Evolutionary conservation across 2,797 vertebrate species (phyloP).

Genomic region (Ceryle rudis): DNA sequence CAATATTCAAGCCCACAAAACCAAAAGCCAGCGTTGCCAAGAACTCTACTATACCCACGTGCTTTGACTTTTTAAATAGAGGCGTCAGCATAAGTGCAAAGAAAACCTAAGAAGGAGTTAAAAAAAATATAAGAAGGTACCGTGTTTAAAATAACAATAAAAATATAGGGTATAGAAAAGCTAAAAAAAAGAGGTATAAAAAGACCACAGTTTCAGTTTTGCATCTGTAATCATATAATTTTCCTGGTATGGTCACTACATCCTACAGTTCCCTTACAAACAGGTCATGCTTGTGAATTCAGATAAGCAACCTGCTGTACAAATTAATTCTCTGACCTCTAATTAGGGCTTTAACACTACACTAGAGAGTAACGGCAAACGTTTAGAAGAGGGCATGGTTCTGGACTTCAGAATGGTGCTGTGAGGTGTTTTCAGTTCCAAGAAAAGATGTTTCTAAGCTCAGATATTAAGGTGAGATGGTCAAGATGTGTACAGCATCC

Average conservation of each 20-base stretch:
- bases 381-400: not conserved
- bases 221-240: fast-evolving
- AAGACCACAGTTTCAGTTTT: not conserved
- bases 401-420: not conserved
- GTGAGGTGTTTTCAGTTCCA: not conserved
- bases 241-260: not conserved
- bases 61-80: constrained; percentile 94
- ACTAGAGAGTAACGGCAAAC: fast-evolving
- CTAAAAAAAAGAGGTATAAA: not conserved
- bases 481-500: not conserved
- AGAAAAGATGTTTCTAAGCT: not conserved
- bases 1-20: constrained; percentile 90
- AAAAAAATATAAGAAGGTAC: not conserved
- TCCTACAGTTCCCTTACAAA: not conserved
- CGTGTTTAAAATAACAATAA: not conserved
- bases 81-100: constrained; percentile 97
- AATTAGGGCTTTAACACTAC: not conserved
- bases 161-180: not conserved
- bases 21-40: constrained; percentile 91
- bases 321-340: not conserved
- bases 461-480: not conserved
- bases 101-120: constrained; percentile 84
- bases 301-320: not conserved
- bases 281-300: not conserved
- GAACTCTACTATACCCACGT: constrained; percentile 93